These are phyloP conservation scores for Callinectes sapidus DNA, from an alignment of 2,888 invertebrate species.

Conservation along the genomic window DNA sequence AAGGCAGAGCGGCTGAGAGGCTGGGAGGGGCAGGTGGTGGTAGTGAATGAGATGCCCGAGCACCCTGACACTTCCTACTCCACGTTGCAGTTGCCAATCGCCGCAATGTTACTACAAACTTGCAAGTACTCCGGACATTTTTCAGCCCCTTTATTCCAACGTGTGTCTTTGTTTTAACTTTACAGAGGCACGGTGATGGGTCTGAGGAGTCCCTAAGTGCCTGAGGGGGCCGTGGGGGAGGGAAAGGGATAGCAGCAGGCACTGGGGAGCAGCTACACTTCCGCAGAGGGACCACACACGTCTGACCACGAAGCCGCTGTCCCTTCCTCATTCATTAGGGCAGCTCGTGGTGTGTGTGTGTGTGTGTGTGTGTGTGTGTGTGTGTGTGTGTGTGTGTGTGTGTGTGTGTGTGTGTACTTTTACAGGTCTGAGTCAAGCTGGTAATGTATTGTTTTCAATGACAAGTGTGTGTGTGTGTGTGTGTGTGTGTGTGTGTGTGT, in stretches of 20 bases:
- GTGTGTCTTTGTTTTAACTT: background rate
- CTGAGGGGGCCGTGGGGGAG: background rate
- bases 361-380: no score
- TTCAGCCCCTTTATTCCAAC: background rate
- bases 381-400: constrained; percentile 28
- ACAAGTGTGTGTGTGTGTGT: no score
- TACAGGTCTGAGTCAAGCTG: background rate
- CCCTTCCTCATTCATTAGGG: constrained; percentile 32
- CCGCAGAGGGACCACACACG: constrained; percentile 49
- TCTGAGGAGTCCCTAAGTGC: background rate
- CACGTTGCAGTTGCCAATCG: constrained; percentile 37
- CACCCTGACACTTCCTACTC: constrained; percentile 49
- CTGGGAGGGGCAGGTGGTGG: constrained; percentile 18
- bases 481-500: constrained; percentile 37
- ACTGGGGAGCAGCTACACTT: background rate
- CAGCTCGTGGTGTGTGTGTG: constrained; percentile 13
- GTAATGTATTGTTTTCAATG: no score
- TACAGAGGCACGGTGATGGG: background rate
- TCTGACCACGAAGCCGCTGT: constrained; percentile 30
- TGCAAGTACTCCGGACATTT: background rate
- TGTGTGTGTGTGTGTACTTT: constrained; percentile 12
- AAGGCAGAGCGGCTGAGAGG: constrained; percentile 6
- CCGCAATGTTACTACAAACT: constrained; percentile 8
- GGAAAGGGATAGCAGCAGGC: constrained; percentile 10
- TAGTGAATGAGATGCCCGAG: constrained; percentile 55